Base-by-base conservation (phyloP, 2,888 invertebrate genomes). In the Baccha elongata region DNA sequence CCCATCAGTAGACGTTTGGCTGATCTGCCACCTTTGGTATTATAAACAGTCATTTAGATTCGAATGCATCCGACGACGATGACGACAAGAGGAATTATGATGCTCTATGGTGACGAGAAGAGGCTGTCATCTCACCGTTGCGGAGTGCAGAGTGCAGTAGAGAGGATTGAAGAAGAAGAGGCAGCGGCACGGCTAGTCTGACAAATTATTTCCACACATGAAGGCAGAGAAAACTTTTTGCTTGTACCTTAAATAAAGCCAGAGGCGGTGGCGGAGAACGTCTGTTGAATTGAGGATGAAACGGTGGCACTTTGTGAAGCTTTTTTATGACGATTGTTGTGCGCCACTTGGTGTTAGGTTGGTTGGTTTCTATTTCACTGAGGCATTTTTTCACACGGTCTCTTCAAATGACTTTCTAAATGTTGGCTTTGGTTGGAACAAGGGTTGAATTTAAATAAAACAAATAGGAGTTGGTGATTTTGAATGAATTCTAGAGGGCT, bases 311-410 rank as follows among this genome's bases (percentile, higher is more conserved):
- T 68, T 73, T 68, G n/a, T 32, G 32, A 3, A 13, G 68, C 53
- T 46, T 55, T 53, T 55, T 62, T 46, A 37, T 32, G 60, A 52
- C 29, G 32, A 53, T 52, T 60, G 32, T 26, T 71, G 58, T 65
- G 50, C 42, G 60, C 65, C 72, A 78, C 78, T 68, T 79, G 65
- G 72, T 50, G 69, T 76, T 52, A 11, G 68, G 44, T 68, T 55
- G 55, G 74, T 53, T 60, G 68, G 42, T 15, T 75, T 50, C 19
- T 67, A 19, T 67, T 65, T 53, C 52, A 53, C 37, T 53, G 15
- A 15, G 19, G 23, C 23, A 72, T 68, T 68, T 68, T 68, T 79
- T 73, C 73, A 73, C 73, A 74, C 73, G 73, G 60, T 65, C 44
- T 65, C 29, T 44, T 65, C 65, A 52, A 42, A 46, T 40, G 26